Conservation (phyloP, 2,888 invertebrate genomes). For the Sepiola atlantica region DNA sequence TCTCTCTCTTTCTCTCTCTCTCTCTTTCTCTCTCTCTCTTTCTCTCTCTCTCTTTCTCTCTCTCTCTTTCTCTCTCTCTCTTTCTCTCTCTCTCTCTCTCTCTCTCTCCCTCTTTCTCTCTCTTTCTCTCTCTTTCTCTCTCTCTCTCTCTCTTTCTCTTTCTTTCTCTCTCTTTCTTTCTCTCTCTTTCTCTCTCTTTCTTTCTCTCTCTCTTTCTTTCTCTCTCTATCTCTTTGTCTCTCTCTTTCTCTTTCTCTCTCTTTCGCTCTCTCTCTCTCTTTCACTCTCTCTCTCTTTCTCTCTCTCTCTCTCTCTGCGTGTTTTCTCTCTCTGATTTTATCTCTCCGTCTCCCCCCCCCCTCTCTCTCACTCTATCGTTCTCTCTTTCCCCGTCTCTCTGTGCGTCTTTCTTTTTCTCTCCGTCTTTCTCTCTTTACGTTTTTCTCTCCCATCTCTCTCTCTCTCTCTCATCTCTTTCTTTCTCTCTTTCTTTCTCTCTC, state of each 20-base stretch:
- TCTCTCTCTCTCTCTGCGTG: neutral
- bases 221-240: neutral
- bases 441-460: fast-evolving
- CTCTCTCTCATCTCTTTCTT: neutral
- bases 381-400: neutral
- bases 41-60: no score
- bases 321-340: neutral
- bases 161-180: neutral
- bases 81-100: no score
- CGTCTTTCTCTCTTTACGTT: neutral
- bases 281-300: neutral
- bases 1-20: no score
- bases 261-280: neutral
- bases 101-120: neutral
- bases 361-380: neutral
- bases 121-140: neutral
- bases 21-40: no score
- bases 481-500: neutral
- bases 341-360: no score
- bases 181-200: neutral
- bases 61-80: no score
- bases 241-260: neutral
- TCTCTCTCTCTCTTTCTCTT: neutral
- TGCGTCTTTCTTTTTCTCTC: neutral
- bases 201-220: fast-evolving